Percentiles rank a stretch among this genome's conserved stretches.
Conservation (phyloP, 2,888 invertebrate genomes). For the Xanthia togata region DNA sequence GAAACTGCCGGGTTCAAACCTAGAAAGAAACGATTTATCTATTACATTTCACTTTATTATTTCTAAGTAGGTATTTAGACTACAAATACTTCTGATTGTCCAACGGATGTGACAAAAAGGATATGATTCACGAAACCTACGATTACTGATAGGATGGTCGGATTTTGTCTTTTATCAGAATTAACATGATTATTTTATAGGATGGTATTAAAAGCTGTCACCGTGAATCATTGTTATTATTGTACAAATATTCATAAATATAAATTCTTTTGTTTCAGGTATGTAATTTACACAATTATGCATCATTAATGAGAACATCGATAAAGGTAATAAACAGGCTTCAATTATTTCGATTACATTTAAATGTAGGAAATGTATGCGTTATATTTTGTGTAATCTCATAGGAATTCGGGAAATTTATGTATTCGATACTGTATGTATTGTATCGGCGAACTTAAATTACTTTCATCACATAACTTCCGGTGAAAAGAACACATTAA, state of each 20-base stretch:
- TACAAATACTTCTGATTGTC: background rate
- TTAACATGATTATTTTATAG: background rate
- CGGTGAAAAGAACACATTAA: background rate
- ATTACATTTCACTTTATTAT: background rate
- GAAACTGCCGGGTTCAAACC: background rate
- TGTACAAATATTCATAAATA: conserved; percentile 12
- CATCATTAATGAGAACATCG: conserved; percentile 31
- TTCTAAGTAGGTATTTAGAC: background rate
- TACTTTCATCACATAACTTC: background rate
- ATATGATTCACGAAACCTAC: conserved; percentile 24
- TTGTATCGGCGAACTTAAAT: background rate
- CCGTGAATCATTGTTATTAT: background rate
- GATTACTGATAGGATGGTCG: conserved; percentile 6
- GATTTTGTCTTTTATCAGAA: background rate
- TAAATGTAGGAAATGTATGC: conserved; percentile 6
- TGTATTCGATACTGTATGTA: background rate
- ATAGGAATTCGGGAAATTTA: conserved; percentile 1
- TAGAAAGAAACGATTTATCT: background rate
- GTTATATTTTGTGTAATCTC: conserved; percentile 24
- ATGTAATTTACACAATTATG: conserved; percentile 46
- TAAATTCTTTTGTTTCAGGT: conserved; percentile 58
- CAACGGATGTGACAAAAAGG: background rate
- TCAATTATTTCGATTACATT: conserved; percentile 25
- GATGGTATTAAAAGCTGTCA: background rate
- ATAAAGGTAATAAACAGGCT: conserved; percentile 45